Base-by-base conservation (phyloP, 2,113 vertebrate species). In the Trichomycterus rosablanca region DNA sequence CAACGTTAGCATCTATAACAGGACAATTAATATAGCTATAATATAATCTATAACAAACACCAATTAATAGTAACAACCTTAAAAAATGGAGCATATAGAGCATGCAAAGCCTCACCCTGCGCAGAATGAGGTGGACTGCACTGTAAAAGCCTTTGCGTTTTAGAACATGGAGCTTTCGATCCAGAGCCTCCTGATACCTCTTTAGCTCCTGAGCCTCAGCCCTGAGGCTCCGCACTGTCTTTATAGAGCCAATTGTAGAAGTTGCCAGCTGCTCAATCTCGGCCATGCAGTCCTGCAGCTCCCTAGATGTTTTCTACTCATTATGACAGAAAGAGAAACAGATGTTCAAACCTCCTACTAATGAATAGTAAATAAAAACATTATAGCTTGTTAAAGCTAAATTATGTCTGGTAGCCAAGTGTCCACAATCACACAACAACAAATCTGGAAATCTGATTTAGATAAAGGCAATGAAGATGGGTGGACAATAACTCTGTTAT, bases 251-350 rank as follows among this genome's bases (percentile, higher is more conserved):
- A 0, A 94, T n/a, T 0, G 79, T 76, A 66, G 93, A 89, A 0
- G 62, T 66, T 1, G 87, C 90, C 64, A 87, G 67, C n/a, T 88
- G 82, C 6, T 76, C 76, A 0, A 80, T 86, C 23, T 34, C 57
- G 0, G 92, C 92, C 1, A 80, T 63, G 7, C 82, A 86, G 0
- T 92, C 87, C 78, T 93, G 92, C 22, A 83, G 72, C 59, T 84
- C 76, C n/a, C 19, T 74, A 1, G 80, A 82, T 26, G 81, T 65
- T 23, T 75, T 81, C 87, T 90, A 73, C 12, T 58, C 32, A 65
- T 49, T 1, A 45, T 35, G 15, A 62, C 18, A 59, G 5, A 26
- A 28, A 19, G 1, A 14, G 2, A 12, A 5, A 7, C 6, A 2
- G 1, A 28, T 6, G 3, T 12, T 10, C 22, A 54, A 35, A 35